Conservation (phyloP, 1,140 invertebrate species). For the Rhyzopertha dominica region DNA sequence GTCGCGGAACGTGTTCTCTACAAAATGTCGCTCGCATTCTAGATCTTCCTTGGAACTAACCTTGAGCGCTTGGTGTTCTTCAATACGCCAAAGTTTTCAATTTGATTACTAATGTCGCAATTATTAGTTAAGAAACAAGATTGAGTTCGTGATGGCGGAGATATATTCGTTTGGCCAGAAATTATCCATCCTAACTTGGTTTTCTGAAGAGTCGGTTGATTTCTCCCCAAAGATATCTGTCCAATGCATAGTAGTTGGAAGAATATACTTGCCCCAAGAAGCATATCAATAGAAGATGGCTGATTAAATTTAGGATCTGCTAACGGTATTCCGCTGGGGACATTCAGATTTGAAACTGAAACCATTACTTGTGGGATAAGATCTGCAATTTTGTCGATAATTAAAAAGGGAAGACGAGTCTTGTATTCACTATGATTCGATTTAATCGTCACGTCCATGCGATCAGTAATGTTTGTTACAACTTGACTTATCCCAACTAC, state of each 20-base stretch:
- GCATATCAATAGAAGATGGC: slow-evolving; percentile 25
- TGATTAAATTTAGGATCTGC: slow-evolving; percentile 31
- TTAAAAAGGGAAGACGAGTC: slow-evolving; percentile 10
- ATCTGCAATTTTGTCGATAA: slow-evolving; percentile 7
- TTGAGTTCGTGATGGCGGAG: neutral
- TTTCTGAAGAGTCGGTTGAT: slow-evolving; percentile 31
- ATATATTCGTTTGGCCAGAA: too few species aligned
- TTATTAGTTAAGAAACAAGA: slow-evolving; percentile 4
- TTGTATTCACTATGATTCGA: slow-evolving; percentile 7
- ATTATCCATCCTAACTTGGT: slow-evolving; percentile 34
- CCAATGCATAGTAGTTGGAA: slow-evolving; percentile 29
- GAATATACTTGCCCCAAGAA: slow-evolving; percentile 30
- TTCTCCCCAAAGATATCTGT: slow-evolving; percentile 21
- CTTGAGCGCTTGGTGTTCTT: neutral
- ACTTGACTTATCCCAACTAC: slow-evolving; percentile 13
- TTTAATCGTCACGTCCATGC: slow-evolving; percentile 1
- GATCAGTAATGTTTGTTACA: slow-evolving; percentile 1
- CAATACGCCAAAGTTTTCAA: slow-evolving; percentile 16
- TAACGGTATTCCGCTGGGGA: slow-evolving; percentile 28
- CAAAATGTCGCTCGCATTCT: slow-evolving; percentile 21
- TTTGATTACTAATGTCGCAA: slow-evolving; percentile 5
- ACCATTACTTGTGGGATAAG: slow-evolving; percentile 7
- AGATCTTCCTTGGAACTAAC: slow-evolving; percentile 15
- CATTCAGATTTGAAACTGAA: slow-evolving; percentile 12
- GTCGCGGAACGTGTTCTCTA: slow-evolving; percentile 4